phyloP scores from a whole-genome alignment of 2,797 vertebrate genomes.

The Hyperoplus immaculatus region DNA sequence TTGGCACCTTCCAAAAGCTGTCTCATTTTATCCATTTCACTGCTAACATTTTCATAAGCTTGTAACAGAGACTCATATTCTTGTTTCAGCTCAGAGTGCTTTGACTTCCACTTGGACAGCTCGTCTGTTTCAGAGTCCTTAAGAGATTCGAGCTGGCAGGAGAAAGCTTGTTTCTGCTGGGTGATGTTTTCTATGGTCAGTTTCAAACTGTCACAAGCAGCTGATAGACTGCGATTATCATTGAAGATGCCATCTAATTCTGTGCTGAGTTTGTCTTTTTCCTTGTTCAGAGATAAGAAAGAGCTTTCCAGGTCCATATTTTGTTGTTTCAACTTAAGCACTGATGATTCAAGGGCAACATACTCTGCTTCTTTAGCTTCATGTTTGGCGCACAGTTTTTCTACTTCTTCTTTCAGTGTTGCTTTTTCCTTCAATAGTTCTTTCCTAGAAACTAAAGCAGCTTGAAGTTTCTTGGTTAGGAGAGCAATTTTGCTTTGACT shows the following conservation, averaged over 20 bases:
- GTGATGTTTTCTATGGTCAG: conserved; percentile 91
- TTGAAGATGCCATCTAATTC: conserved; percentile 81
- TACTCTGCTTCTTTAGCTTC: conserved; percentile 73
- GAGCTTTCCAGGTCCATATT: conserved; percentile 71
- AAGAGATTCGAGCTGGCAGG: conserved; percentile 90
- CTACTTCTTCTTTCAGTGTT: conserved; percentile 81
- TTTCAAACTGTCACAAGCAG: conserved; percentile 91
- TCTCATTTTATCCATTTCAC: conserved; percentile 92
- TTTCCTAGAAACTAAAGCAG: conserved; percentile 90
- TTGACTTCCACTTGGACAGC: conserved; percentile 90
- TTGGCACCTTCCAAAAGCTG: conserved; percentile 86
- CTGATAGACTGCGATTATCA: conserved; percentile 89
- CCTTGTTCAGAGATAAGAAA: conserved; percentile 39
- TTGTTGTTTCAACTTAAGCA: conserved; percentile 73
- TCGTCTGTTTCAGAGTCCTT: conserved; percentile 92
- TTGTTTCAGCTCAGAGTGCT: conserved; percentile 89
- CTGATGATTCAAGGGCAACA: conserved; percentile 65
- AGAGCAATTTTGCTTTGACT: conserved; percentile 71
- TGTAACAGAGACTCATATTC: conserved; percentile 92
- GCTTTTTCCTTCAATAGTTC: conserved; percentile 88
- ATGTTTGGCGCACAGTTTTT: conserved; percentile 73
- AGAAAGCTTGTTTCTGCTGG: conserved; percentile 92
- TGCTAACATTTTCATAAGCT: conserved; percentile 91
- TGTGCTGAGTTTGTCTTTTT: conserved; percentile 75
- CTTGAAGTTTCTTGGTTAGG: conserved; percentile 90